A percentile compares a stretch with the other conserved stretches of the same genome.
These are phyloP conservation scores for Tetramorium parvispinum DNA, from an alignment of 1,140 invertebrate genomes.

Conservation along the genomic window DNA sequence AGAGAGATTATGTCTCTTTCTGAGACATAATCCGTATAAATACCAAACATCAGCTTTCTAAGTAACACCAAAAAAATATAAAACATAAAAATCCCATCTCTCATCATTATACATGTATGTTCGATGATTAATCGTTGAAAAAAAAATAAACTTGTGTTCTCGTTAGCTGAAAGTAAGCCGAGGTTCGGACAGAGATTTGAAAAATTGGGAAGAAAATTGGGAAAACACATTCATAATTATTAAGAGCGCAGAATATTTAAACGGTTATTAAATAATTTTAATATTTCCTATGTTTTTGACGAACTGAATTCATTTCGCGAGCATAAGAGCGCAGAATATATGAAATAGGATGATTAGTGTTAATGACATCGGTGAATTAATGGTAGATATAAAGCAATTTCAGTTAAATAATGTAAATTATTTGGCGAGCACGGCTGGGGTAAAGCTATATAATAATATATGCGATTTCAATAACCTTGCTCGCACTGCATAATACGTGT, in stretches of 20 bases:
- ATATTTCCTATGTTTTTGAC: not conserved
- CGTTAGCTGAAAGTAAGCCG: not conserved
- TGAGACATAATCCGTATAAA: no score
- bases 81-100: no score
- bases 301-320: not conserved
- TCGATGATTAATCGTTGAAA: not conserved
- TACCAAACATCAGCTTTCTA: no score
- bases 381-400: slow-evolving; percentile 16
- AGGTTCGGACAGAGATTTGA: not conserved
- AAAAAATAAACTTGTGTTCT: not conserved
- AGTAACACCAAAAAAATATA: no score
- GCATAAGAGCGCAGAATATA: not conserved
- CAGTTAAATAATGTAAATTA: slow-evolving; percentile 22
- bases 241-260: not conserved
- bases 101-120: not conserved
- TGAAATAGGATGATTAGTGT: slow-evolving; percentile 31
- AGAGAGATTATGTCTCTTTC: no score
- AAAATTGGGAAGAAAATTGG: not conserved
- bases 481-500: not conserved
- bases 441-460: slow-evolving; percentile 16
- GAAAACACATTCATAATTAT: not conserved
- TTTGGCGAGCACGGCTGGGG: not conserved
- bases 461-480: not conserved
- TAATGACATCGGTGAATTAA: slow-evolving; percentile 28
- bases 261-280: not conserved